Base-by-base conservation (phyloP, 2,113 vertebrate genomes). In the Daboia siamensis region DNA sequence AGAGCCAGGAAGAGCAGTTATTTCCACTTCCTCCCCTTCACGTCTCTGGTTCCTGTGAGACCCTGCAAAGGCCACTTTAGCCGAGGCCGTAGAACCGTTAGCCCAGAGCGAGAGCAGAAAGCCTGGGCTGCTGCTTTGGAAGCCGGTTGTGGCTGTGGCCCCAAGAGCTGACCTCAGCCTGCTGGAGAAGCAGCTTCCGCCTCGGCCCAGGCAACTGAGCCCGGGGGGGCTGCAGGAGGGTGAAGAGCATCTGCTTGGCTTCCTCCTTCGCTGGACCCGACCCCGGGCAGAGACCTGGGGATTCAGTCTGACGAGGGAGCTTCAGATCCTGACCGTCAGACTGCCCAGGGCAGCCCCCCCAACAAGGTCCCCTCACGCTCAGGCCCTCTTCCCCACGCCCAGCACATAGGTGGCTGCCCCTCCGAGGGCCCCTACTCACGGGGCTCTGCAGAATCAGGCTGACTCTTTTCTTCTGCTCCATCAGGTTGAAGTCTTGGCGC, bases 401-500 rank as follows among this genome's bases (percentile, higher is more conserved):
- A 24, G 33, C 29, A 17, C 6, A 15, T n/a, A 15, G 17, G n/a
- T 48, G 44, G 64, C 15, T 2, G 46, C 5, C 24, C 55, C 21
- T 26, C 4, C 1, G 52, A 29, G 24, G 39, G 15, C 13, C 2
- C 9, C 33, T n/a, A 86, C 98, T 97, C 95, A 98, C 98, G 0
- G 99, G 99, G 96, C 99, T 99, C 96, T 99, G 98, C 61, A 99
- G 97, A 90, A 99, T 98, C 97, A 98, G 98, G 94, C 98, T 99
- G 92, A 99, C 98, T 3, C 98, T 97, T 91, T 99, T 99, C 97
- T 99, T 99, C 94, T 98, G 98, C 93, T 98, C 98, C 94, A 98
- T 97, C 91, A 98, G 96, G 87, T 98, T 98, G 94, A 98, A 97
- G 5, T 98, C 98, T 93, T 98, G 99, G 96, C 90, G 97, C 97